Percentiles rank a stretch among this genome's conserved stretches.
phyloP scores from a whole-genome alignment of 2,113 vertebrate species.

The Onychostruthus taczanowskii region DNA sequence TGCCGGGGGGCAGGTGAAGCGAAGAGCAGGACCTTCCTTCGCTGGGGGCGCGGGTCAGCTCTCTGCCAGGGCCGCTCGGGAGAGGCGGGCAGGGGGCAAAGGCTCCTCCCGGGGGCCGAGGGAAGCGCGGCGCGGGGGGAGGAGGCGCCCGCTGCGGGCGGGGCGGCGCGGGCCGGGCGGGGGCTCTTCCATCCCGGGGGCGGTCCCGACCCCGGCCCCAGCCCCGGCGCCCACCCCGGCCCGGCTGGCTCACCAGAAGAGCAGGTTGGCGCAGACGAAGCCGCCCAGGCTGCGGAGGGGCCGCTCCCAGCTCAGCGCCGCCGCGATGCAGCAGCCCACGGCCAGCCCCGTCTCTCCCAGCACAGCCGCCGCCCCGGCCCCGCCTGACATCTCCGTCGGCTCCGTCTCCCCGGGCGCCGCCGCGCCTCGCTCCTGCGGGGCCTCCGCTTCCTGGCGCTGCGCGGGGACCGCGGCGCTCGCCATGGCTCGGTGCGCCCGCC shows the following conservation, averaged over 20 bases:
- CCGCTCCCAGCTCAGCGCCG: conserved; percentile 80
- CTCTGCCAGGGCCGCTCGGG: fast-evolving
- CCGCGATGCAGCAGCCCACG: conserved; percentile 43
- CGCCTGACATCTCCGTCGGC: neutral
- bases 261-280: conserved; percentile 82
- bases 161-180: neutral
- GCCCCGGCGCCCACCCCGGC: neutral
- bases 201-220: neutral
- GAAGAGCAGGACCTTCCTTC: neutral
- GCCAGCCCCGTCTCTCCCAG: conserved; percentile 60
- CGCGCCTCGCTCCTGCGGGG: neutral
- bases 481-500: neutral
- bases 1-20: neutral
- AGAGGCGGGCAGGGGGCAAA: too few species aligned
- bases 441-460: neutral
- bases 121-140: neutral
- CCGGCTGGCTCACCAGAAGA: conserved; percentile 80
- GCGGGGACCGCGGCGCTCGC: neutral
- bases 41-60: fast-evolving
- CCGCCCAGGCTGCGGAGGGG: conserved; percentile 75
- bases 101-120: neutral
- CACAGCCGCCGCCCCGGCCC: neutral
- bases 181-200: neutral
- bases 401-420: neutral
- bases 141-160: neutral